Evolutionary conservation across 2,888 invertebrate genomes (phyloP).

Genomic region (Meghimatium bilineatum): DNA sequence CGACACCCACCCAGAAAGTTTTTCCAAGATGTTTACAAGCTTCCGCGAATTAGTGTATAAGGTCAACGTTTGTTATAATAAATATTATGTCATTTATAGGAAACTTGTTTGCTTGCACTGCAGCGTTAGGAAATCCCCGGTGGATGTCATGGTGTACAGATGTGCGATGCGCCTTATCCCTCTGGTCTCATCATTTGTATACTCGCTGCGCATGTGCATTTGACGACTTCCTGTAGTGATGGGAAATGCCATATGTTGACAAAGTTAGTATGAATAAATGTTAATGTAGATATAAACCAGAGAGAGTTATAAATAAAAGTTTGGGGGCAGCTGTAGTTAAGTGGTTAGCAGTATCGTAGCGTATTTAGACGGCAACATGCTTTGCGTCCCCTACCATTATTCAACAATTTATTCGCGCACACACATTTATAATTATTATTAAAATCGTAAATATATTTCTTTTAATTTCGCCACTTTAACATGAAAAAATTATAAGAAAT

Average conservation of each 20-base stretch:
- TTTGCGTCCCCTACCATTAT: too few relatives aligned
- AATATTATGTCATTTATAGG: constrained; percentile 57
- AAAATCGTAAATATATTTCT: too few relatives aligned
- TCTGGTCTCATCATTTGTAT: constrained; percentile 28
- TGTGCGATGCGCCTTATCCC: constrained; percentile 30
- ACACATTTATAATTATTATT: too few relatives aligned
- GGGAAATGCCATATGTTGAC: neutral
- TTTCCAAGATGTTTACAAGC: constrained; percentile 44
- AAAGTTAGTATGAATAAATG: neutral
- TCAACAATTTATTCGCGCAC: too few relatives aligned
- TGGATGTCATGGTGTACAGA: constrained; percentile 2
- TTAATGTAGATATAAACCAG: too few relatives aligned
- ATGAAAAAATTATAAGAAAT: too few relatives aligned
- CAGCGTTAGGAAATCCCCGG: constrained; percentile 33
- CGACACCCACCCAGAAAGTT: constrained; percentile 50
- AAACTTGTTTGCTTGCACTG: constrained; percentile 52
- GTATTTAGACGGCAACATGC: too few relatives aligned
- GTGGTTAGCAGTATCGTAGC: too few relatives aligned
- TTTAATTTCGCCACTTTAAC: too few relatives aligned
- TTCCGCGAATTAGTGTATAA: constrained; percentile 55
- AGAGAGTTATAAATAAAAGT: too few relatives aligned
- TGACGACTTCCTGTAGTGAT: constrained; percentile 9
- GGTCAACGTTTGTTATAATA: constrained; percentile 58
- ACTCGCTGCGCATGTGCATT: neutral
- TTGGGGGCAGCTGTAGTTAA: too few relatives aligned